A percentile compares a stretch with the other conserved stretches of the same genome.
phyloP scores from a whole-genome alignment of 2,797 vertebrate genomes.

The Cygnus olor region DNA sequence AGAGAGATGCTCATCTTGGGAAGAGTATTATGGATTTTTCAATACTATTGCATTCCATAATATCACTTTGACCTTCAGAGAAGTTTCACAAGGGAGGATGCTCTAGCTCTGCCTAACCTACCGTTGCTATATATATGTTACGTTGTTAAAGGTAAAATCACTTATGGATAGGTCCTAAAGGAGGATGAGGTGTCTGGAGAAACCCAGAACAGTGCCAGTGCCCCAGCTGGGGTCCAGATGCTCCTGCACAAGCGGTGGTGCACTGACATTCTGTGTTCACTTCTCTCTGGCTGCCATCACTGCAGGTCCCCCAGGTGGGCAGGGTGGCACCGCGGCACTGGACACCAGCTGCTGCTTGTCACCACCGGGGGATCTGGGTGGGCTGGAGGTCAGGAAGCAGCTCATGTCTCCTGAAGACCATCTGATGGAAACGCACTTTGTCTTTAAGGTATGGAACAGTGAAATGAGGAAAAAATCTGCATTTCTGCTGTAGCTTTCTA shows the following conservation, averaged over 20 bases:
- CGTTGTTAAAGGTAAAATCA: background rate
- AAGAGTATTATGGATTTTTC: background rate
- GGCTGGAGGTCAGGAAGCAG: background rate
- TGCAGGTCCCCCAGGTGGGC: background rate
- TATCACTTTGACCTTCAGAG: background rate
- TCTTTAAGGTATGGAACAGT: background rate
- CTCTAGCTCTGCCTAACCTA: background rate
- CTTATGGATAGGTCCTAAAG: background rate
- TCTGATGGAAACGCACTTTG: background rate
- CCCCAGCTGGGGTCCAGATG: background rate
- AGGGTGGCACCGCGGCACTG: fast-evolving
- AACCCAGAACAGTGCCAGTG: background rate
- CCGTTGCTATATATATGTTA: background rate
- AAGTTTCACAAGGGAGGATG: background rate
- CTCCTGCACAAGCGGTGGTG: background rate
- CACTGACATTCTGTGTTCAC: background rate
- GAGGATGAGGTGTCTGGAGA: background rate
- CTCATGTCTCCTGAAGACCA: background rate
- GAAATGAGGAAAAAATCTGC: background rate
- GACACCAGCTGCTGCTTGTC: background rate
- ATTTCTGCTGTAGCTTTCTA: background rate
- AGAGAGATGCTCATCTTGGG: background rate
- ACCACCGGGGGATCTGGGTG: background rate
- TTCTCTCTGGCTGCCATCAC: background rate
- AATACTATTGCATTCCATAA: background rate